Conservation (phyloP, 2,888 invertebrate genomes). For the Lutraria lutraria region DNA sequence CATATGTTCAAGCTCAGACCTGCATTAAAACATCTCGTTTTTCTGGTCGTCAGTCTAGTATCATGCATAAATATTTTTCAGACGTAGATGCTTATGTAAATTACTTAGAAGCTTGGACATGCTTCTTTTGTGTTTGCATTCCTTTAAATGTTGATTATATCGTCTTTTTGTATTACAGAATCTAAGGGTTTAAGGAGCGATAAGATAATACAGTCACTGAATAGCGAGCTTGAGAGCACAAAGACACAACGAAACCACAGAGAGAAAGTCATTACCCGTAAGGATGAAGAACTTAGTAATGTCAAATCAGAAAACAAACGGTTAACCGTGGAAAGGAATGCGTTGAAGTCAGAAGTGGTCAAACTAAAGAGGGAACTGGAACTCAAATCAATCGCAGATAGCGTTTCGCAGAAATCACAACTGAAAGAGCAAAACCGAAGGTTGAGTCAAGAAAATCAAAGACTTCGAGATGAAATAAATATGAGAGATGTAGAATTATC, state of each 20-base stretch:
- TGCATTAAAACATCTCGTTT: no score
- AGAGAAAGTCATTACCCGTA: constrained; percentile 44
- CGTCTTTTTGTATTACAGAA: constrained; percentile 28
- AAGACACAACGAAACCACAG: constrained; percentile 31
- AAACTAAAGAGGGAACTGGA: constrained; percentile 56
- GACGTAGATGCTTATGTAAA: no score
- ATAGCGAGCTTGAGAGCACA: constrained; percentile 34
- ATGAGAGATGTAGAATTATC: constrained; percentile 36
- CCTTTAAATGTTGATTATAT: no score
- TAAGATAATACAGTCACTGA: constrained; percentile 24
- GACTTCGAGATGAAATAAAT: constrained; percentile 58
- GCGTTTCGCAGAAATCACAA: constrained; percentile 38
- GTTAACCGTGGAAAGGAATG: constrained; percentile 37
- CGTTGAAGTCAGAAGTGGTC: constrained; percentile 53
- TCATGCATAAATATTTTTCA: no score
- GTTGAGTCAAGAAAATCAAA: constrained; percentile 54
- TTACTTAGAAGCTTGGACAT: no score
- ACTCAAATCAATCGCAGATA: constrained; percentile 43
- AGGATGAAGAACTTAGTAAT: constrained; percentile 36
- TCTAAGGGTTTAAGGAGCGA: constrained; percentile 43
- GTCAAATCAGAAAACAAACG: constrained; percentile 36
- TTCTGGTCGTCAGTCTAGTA: no score
- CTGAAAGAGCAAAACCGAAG: constrained; percentile 60
- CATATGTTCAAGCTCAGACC: no score
- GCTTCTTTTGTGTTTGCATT: no score